Percentiles rank a stretch among this genome's conserved stretches.
Conservation (phyloP, 2,888 invertebrate genomes). For the Nematopogon swammerdamellus region DNA sequence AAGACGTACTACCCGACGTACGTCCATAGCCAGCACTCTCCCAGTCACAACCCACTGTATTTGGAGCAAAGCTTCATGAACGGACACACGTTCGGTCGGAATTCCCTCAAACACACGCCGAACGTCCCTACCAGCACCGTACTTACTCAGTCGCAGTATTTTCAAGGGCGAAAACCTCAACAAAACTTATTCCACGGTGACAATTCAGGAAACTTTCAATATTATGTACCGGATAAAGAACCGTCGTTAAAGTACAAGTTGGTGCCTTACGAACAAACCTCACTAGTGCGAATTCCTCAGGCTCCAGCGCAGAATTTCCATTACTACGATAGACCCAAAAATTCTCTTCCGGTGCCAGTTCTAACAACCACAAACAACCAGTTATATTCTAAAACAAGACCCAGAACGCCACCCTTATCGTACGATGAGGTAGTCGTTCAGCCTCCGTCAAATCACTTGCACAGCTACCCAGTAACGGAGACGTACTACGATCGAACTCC, state of each 20-base stretch:
- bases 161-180: constrained; percentile 25
- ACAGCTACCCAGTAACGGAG: constrained; percentile 24
- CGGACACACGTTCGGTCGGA: constrained; percentile 1
- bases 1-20: constrained; percentile 12
- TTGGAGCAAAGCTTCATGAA: constrained; percentile 17
- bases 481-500: constrained; percentile 30
- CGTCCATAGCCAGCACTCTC: constrained; percentile 21
- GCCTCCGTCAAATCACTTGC: constrained; percentile 19
- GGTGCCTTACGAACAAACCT: constrained; percentile 49
- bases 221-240: constrained; percentile 36
- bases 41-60: constrained; percentile 23
- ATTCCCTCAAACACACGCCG: constrained; percentile 2
- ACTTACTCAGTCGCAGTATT: constrained; percentile 5
- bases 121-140: constrained; percentile 3
- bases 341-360: constrained; percentile 22
- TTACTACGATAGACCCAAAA: constrained; percentile 21
- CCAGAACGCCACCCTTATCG: constrained; percentile 24
- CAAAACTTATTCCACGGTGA: constrained; percentile 27
- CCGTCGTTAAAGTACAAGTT: constrained; percentile 37
- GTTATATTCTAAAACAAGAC: constrained; percentile 31
- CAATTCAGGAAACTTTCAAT: constrained; percentile 27
- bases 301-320: constrained; percentile 4
- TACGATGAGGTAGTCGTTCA: constrained; percentile 25
- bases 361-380: constrained; percentile 24
- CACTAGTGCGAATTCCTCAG: constrained; percentile 25